Evolutionary conservation across 2,888 invertebrate genomes (phyloP).

Genomic region (Andricus curvator): DNA sequence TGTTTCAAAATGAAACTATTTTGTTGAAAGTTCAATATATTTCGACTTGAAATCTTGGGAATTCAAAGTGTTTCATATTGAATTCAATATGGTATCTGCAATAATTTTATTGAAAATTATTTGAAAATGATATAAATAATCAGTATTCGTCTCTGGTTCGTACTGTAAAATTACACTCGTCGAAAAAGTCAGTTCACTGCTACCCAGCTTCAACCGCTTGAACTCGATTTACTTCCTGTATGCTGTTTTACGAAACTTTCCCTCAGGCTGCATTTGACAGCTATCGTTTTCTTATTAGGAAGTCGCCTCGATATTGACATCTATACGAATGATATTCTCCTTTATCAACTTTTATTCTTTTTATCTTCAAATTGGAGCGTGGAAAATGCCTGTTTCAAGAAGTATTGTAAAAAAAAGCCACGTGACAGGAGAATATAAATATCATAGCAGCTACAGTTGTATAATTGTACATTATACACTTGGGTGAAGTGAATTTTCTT

Average conservation of each 20-base stretch:
- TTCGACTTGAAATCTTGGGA: no score
- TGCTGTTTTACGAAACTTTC: neutral
- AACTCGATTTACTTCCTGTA: constrained; percentile 1
- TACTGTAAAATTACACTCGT: no score
- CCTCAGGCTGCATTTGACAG: neutral
- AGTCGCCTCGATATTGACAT: constrained; percentile 9
- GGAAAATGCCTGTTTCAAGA: neutral
- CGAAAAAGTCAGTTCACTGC: neutral
- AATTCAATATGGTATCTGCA: no score
- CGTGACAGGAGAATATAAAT: neutral
- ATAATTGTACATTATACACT: neutral
- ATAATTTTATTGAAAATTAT: no score
- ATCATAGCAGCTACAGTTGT: neutral
- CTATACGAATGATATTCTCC: constrained; percentile 11
- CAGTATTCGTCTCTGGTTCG: no score
- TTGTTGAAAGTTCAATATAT: no score
- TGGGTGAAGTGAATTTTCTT: neutral
- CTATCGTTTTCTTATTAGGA: constrained; percentile 24
- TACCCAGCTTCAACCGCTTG: neutral
- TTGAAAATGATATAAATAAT: no score
- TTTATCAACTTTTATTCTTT: neutral
- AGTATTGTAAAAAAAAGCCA: neutral
- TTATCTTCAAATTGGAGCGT: neutral
- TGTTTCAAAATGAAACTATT: no score
- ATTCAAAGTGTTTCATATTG: no score